Evolutionary conservation across 2,888 invertebrate genomes (phyloP).

Genomic region (Gisinianus flammeolus): DNA sequence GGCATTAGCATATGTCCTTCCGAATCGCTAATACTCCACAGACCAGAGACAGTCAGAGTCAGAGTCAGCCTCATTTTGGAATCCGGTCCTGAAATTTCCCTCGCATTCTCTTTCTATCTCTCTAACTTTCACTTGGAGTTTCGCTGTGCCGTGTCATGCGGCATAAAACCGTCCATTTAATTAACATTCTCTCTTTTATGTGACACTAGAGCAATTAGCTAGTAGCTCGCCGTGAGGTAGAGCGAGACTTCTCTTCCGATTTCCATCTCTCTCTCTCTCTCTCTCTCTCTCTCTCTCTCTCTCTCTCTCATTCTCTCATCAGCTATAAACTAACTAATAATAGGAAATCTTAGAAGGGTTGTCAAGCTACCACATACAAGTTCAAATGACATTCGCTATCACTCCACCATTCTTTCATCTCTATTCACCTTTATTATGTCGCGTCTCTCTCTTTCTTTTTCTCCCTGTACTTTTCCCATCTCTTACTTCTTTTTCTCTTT

Average conservation of each 20-base stretch:
- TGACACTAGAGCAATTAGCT: conserved; percentile 35
- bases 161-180: conserved; percentile 30
- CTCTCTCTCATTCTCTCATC: no score
- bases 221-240: not conserved
- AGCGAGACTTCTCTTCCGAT: not conserved
- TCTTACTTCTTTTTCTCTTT: no score
- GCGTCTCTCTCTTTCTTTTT: not conserved
- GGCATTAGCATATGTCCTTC: no score
- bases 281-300: not conserved
- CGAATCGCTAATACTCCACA: no score
- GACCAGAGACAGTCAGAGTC: not conserved
- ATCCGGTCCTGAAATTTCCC: no score
- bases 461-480: no score
- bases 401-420: conserved; percentile 9
- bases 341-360: conserved; percentile 25
- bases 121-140: no score
- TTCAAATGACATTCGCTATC: conserved; percentile 11
- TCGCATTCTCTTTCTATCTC: no score
- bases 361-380: conserved; percentile 14
- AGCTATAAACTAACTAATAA: conserved; percentile 17
- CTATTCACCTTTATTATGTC: no score
- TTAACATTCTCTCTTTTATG: conserved; percentile 34
- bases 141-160: not conserved
- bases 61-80: no score
- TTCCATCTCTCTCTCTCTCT: not conserved